Base-by-base conservation (phyloP, 2,888 invertebrate species). In the Venusia cambrica region DNA sequence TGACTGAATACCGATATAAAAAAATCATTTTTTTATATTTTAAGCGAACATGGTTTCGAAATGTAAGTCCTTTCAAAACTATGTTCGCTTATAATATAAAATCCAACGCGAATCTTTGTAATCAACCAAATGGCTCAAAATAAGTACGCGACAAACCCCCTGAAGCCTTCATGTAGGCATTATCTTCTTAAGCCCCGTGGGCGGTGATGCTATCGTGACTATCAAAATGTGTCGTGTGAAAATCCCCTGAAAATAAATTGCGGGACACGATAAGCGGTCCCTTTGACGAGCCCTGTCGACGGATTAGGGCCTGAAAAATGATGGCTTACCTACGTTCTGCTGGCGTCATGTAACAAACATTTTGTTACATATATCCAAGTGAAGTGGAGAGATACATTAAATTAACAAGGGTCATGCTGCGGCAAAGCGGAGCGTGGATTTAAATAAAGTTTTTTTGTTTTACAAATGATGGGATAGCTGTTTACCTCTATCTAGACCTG, bases 291-390 rank as follows among this genome's bases (percentile, higher is more conserved):
- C 48, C 65, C 69, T 73, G 77, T 77, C 78, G 71, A 66, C 71
- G 83, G 84, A 85, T 87, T 84, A 85, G 70, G 74, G 52, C 51
- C 71, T 85, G 85, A 87, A 85, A 87, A 85, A 85, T 85, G 77
- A 83, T 77, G 71, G 83, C 81, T 76, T 73, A 75, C 63, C 60
- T 62, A 55, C 51, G 43, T 45, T 48, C 52, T 61, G 62, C 32
- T 34, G 34, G 24, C 57, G 65, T 55, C 55, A 54, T 49, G 65
- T 48, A 34, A 43, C 45, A 57, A 61, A 57, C 61, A 54, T 60
- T 74, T 70, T 72, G 74, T 72, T 57, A 64, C 58, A 48, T 19
- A n/a, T n/a, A n/a, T n/a, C n/a, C n/a, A n/a, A n/a, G n/a, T n/a
- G n/a, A n/a, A n/a, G n/a, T n/a, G n/a, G n/a, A n/a, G n/a, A n/a